Base-by-base conservation (phyloP, 2,113 vertebrate species). In the Thermophis baileyi region DNA sequence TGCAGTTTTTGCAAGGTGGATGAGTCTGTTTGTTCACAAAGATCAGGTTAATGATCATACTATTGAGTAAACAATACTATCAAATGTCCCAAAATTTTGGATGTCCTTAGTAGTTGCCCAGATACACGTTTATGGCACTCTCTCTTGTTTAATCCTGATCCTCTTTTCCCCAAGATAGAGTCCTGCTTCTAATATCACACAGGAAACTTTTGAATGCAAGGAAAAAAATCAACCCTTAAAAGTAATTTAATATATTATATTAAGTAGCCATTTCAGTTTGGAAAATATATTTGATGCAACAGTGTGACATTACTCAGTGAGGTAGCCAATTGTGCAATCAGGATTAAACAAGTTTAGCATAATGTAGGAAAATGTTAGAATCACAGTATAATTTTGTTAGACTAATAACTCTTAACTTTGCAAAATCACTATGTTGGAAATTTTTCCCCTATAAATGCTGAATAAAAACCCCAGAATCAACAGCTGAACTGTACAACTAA, bases 21-120 rank as follows among this genome's bases (percentile, higher is more conserved):
- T 88, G 46, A 7, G n/a, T 63, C n/a, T 74, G 35, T 92, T 92
- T 88, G 47, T 88, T 88, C 86, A 74, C 63, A 49, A 53, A 40
- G 49, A 60, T 18, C 87, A 92, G 57, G 87, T 88, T 88, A 92
- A 92, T 89, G 57, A 92, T 69, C 87, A 74, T 12, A 20, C 60
- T 51, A 12, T 53, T 88, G 91, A 63, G 87, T 53, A 92, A 91
- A 50, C 90, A 85, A 54, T 27, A 3, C 4, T 46, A 91, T 91
- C 90, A 85, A 40, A 40, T 69, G 87, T 74, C 91, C 35, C 88
- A 16, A 74, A 40, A 74, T 69, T 44, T 88, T 88, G 57, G 86
- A 4, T n/a, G 10, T 47, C 22, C 69, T 81, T 44, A 22, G 7
- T 40, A 44, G 35, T 9, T 81, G 35, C 35, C 57, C 49, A 57